A percentile compares a stretch with the other conserved stretches of the same genome.
phyloP scores from a whole-genome alignment of 1,140 invertebrate species.

The Neotoxoptera formosana region DNA sequence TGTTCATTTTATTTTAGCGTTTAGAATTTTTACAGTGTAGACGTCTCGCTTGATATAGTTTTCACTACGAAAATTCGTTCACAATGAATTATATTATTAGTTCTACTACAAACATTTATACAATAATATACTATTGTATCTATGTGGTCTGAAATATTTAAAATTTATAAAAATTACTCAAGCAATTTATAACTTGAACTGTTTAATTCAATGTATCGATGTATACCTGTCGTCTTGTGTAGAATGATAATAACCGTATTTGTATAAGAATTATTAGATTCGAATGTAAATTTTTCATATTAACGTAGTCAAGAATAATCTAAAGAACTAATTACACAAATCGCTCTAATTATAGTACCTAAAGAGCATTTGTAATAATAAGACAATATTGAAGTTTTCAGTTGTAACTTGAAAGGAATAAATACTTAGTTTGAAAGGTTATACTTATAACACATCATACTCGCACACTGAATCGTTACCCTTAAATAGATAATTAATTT shows the following conservation, averaged over 20 bases:
- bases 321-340: not conserved
- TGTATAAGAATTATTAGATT: not conserved
- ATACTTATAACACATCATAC: not conserved
- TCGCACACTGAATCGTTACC: not conserved
- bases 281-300: not conserved
- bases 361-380: not conserved
- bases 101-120: not conserved
- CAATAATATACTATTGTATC: not conserved
- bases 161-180: not conserved
- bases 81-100: not conserved
- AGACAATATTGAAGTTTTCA: not conserved
- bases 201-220: not conserved
- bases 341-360: not conserved
- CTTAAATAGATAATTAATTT: not conserved
- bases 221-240: not conserved
- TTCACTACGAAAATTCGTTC: not conserved
- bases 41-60: not conserved
- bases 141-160: not conserved
- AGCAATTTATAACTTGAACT: not conserved
- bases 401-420: not conserved
- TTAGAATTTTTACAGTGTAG: not conserved
- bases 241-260: not conserved
- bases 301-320: not conserved
- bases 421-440: conserved; percentile 1
- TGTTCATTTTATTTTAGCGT: not conserved